Conservation (phyloP, 1,140 invertebrate genomes). For the Samia ricini region DNA sequence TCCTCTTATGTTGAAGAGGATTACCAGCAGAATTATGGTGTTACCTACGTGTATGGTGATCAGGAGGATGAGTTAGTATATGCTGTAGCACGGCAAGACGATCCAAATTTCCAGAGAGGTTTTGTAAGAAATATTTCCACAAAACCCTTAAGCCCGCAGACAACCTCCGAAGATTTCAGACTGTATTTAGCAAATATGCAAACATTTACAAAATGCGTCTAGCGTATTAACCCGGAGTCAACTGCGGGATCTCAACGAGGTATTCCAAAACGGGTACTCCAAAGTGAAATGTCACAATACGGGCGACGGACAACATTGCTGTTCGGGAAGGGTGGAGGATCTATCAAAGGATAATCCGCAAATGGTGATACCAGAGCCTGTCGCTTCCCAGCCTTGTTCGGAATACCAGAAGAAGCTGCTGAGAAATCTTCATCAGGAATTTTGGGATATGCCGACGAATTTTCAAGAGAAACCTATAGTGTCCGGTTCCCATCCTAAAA, state of each 20-base stretch:
- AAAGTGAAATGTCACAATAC: slow-evolving; percentile 58
- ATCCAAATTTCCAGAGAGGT: slow-evolving; percentile 50
- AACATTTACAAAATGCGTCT: slow-evolving; percentile 82
- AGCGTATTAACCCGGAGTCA: slow-evolving; percentile 78
- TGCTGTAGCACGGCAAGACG: slow-evolving; percentile 66
- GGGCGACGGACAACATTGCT: slow-evolving; percentile 52
- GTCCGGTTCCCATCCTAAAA: slow-evolving; percentile 92
- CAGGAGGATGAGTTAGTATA: slow-evolving; percentile 75
- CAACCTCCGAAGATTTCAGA: slow-evolving; percentile 82
- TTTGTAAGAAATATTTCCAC: slow-evolving; percentile 80
- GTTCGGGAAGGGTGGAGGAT: slow-evolving; percentile 48
- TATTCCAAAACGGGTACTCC: slow-evolving; percentile 78
- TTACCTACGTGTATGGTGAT: slow-evolving; percentile 70
- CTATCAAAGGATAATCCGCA: slow-evolving; percentile 61
- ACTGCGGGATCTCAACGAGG: slow-evolving; percentile 77
- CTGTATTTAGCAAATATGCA: slow-evolving; percentile 84
- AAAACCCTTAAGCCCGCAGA: slow-evolving; percentile 79
- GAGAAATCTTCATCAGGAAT: slow-evolving; percentile 90
- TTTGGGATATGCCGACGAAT: slow-evolving; percentile 95
- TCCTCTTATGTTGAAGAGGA: slow-evolving; percentile 55
- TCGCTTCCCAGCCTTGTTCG: slow-evolving; percentile 51
- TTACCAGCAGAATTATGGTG: slow-evolving; percentile 49
- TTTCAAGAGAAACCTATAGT: slow-evolving; percentile 92
- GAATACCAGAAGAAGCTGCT: slow-evolving; percentile 84
- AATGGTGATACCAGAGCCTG: slow-evolving; percentile 63